These are phyloP conservation scores for Hesperophylax magnus DNA, from an alignment of 1,140 invertebrate species.

Conservation along the genomic window DNA sequence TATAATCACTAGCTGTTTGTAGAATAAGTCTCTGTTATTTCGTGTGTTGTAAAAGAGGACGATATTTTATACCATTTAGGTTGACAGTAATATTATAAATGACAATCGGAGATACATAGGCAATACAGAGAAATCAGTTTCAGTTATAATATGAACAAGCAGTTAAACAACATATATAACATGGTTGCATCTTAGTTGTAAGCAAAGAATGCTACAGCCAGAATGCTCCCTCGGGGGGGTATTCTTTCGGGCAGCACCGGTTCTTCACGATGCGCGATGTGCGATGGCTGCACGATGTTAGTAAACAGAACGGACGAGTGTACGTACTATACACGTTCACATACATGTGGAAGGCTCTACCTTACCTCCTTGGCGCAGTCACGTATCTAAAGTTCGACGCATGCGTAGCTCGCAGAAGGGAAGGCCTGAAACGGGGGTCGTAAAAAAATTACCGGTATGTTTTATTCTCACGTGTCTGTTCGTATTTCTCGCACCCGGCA, in stretches of 20 bases:
- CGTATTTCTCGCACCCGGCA: not conserved
- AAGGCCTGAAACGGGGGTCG: constrained; percentile 20
- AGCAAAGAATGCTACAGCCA: constrained; percentile 30
- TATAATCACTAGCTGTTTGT: too few species aligned
- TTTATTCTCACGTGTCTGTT: constrained; percentile 29
- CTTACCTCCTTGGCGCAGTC: constrained; percentile 50
- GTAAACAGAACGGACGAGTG: constrained; percentile 41
- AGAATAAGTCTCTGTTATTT: too few species aligned
- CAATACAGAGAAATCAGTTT: too few species aligned
- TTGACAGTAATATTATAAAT: too few species aligned
- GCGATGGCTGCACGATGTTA: constrained; percentile 24
- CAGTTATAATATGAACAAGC: too few species aligned
- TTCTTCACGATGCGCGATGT: not conserved
- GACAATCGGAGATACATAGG: too few species aligned
- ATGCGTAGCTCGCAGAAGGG: constrained; percentile 36
- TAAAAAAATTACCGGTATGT: constrained; percentile 39
- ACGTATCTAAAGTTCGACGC: constrained; percentile 53
- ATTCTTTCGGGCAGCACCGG: constrained; percentile 16
- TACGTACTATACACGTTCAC: not conserved
- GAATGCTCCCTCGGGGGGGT: constrained; percentile 25
- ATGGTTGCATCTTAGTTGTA: not conserved
- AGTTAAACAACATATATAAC: too few species aligned
- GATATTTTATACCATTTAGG: too few species aligned
- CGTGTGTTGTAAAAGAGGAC: too few species aligned
- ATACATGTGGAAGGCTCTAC: constrained; percentile 35